These are phyloP conservation scores for Priocnemis perturbator DNA, from an alignment of 2,888 invertebrate species.

Conservation along the genomic window DNA sequence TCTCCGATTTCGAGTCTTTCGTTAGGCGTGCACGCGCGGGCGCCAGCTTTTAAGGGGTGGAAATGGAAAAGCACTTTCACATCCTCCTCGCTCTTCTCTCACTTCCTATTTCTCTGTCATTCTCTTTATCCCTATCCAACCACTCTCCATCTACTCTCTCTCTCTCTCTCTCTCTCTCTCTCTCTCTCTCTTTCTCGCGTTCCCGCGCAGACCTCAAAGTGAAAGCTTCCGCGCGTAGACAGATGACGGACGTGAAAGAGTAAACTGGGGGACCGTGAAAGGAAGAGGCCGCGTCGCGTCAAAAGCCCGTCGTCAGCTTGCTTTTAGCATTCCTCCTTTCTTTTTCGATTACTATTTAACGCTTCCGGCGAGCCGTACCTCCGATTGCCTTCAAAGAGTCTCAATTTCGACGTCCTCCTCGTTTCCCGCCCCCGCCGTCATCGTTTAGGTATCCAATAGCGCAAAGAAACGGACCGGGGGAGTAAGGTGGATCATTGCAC, in stretches of 20 bases:
- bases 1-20: too few species aligned
- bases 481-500: background rate
- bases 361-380: background rate
- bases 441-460: background rate
- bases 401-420: background rate
- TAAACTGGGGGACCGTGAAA: background rate
- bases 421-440: background rate
- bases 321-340: background rate
- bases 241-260: background rate
- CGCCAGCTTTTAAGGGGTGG: too few species aligned
- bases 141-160: too few species aligned
- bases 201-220: too few species aligned
- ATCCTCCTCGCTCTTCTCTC: too few species aligned
- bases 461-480: background rate
- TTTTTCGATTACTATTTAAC: conserved; percentile 8
- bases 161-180: too few species aligned
- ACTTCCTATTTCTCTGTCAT: too few species aligned
- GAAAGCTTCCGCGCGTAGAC: too few species aligned
- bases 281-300: background rate
- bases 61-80: too few species aligned
- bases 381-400: conserved; percentile 4
- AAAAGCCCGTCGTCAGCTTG: background rate
- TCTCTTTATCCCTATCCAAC: too few species aligned
- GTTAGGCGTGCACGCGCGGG: too few species aligned
- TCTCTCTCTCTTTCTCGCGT: too few species aligned